Conservation (phyloP, 1,140 invertebrate genomes). For the Drosophila sp. region DNA sequence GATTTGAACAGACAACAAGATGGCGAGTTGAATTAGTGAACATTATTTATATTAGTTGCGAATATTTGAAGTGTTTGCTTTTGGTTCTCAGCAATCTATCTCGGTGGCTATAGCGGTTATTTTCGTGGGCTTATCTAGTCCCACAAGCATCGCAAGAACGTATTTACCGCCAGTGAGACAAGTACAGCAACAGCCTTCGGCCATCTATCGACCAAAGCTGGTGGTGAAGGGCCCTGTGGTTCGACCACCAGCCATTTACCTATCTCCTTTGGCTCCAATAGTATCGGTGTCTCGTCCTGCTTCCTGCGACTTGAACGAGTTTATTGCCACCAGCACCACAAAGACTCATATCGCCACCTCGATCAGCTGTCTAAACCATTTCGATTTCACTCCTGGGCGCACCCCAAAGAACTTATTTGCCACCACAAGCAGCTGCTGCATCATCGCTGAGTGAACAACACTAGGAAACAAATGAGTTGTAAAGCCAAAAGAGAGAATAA, state of each 20-base stretch:
- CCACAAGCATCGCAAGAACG: slow-evolving; percentile 40
- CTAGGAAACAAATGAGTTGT: slow-evolving; percentile 5
- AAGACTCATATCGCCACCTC: not conserved
- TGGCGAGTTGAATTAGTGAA: slow-evolving; percentile 40
- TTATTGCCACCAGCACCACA: slow-evolving; percentile 3
- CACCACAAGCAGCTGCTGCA: slow-evolving; percentile 19
- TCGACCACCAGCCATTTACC: not conserved
- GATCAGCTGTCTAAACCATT: not conserved
- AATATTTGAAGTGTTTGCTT: no score
- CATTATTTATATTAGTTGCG: not conserved
- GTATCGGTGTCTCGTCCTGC: not conserved
- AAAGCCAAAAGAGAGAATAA: not conserved
- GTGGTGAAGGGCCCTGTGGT: not conserved
- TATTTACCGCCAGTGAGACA: slow-evolving; percentile 33
- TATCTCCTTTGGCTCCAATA: not conserved
- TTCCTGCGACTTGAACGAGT: not conserved
- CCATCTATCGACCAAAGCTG: slow-evolving; percentile 20
- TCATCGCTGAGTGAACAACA: slow-evolving; percentile 15
- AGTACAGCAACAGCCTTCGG: slow-evolving; percentile 15
- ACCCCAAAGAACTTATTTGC: slow-evolving; percentile 42
- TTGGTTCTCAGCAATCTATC: slow-evolving; percentile 24
- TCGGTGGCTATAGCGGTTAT: slow-evolving; percentile 23
- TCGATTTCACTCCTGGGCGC: not conserved
- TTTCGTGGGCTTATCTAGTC: slow-evolving; percentile 25
- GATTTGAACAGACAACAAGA: slow-evolving; percentile 55